Conservation (phyloP, 2,797 vertebrate species). For the Loris lydekkerianus region DNA sequence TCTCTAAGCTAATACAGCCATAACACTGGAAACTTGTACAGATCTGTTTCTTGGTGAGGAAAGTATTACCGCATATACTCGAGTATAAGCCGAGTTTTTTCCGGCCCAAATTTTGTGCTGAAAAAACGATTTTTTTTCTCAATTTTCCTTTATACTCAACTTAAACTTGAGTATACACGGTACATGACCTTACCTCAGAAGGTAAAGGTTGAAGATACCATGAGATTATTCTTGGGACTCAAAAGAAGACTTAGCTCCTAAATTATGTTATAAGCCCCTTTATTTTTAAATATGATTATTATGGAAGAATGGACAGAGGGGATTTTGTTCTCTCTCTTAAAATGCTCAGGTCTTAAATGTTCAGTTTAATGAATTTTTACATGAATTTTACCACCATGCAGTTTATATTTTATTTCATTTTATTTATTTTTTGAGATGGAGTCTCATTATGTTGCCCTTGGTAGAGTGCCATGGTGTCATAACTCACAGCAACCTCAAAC, state of each 20-base stretch:
- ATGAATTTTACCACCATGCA: not conserved
- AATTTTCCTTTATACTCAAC: no score
- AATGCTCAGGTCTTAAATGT: conserved; percentile 17
- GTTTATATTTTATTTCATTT: not conserved
- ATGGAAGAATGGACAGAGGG: not conserved
- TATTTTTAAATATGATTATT: conserved; percentile 49
- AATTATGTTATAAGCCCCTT: conserved; percentile 23
- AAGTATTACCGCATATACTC: no score
- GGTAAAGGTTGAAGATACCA: not conserved
- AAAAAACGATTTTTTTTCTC: no score
- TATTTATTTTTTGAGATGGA: no score
- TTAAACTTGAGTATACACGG: no score
- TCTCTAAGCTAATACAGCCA: not conserved
- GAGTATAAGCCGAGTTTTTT: no score
- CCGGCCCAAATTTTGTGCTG: no score
- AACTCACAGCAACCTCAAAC: no score
- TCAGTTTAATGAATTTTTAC: conserved; percentile 13
- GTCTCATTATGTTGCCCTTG: no score
- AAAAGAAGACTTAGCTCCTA: conserved; percentile 24
- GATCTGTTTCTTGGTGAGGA: not conserved
- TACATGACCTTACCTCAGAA: not conserved
- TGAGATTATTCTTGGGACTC: not conserved
- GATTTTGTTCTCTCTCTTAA: conserved; percentile 39
- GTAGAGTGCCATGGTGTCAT: no score
- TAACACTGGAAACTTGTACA: not conserved